A percentile compares a stretch with the other conserved stretches of the same genome.
Conservation (phyloP, 2,113 vertebrate genomes). For the Cyanocitta stelleri region DNA sequence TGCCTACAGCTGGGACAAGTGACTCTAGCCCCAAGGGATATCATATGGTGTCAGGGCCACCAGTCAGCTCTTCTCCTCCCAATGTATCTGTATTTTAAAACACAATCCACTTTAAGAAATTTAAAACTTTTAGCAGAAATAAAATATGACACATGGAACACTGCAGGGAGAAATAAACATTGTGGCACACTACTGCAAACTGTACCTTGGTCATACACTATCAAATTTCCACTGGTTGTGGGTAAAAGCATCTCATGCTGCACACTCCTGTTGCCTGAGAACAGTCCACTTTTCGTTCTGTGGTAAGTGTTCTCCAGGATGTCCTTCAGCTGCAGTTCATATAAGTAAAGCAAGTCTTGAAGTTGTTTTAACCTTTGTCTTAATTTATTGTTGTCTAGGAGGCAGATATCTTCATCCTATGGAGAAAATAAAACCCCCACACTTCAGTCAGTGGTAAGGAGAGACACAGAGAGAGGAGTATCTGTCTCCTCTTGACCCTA, state of each 20-base stretch:
- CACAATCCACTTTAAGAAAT: neutral
- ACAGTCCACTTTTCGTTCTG: constrained; percentile 53
- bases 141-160: neutral
- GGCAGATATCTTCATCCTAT: constrained; percentile 72
- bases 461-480: neutral
- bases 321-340: constrained; percentile 75
- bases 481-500: neutral
- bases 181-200: neutral
- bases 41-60: neutral
- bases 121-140: neutral
- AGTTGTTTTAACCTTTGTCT: constrained; percentile 73
- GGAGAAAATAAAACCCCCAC: neutral
- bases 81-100: neutral
- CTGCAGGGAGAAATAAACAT: neutral
- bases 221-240: constrained; percentile 75
- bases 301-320: constrained; percentile 73
- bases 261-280: neutral
- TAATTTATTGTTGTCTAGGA: constrained; percentile 71
- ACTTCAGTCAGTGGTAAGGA: neutral
- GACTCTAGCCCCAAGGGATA: neutral
- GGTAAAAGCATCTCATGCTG: constrained; percentile 3
- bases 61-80: neutral
- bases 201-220: constrained; percentile 84
- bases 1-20: neutral
- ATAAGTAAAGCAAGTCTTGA: constrained; percentile 74